These are phyloP conservation scores for Lates calcarifer DNA, from an alignment of 2,113 vertebrate genomes.

Conservation along the genomic window DNA sequence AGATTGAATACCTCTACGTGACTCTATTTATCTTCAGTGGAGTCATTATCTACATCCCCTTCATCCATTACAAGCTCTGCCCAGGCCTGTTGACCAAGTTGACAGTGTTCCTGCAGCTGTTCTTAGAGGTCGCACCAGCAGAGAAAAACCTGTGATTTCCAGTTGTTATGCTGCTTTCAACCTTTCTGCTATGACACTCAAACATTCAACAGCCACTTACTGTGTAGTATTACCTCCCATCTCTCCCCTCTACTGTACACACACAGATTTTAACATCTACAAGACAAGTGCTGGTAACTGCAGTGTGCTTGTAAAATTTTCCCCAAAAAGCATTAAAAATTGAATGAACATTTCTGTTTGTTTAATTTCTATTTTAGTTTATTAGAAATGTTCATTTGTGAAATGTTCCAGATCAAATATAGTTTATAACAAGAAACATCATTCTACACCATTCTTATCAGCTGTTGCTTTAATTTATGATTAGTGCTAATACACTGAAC, in stretches of 20 bases:
- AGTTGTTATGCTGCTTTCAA: background rate
- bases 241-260: no score
- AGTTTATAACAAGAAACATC: background rate
- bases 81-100: slow-evolving; percentile 81
- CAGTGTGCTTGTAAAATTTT: background rate
- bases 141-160: slow-evolving; percentile 81
- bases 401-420: background rate
- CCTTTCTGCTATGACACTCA: background rate
- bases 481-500: no score
- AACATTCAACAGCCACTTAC: background rate
- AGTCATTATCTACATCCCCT: slow-evolving; percentile 87
- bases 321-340: background rate
- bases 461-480: no score
- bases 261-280: background rate
- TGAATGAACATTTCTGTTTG: no score
- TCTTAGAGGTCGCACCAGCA: slow-evolving; percentile 89
- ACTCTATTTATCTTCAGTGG: slow-evolving; percentile 89
- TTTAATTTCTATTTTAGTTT: background rate
- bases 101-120: slow-evolving; percentile 89
- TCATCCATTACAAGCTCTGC: slow-evolving; percentile 87
- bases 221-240: background rate
- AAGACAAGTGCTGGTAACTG: no score
- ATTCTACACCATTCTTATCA: no score
- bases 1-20: slow-evolving; percentile 89
- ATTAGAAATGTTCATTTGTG: background rate